Conservation (phyloP, 2,113 vertebrate species). For the Maccullochella peelii region DNA sequence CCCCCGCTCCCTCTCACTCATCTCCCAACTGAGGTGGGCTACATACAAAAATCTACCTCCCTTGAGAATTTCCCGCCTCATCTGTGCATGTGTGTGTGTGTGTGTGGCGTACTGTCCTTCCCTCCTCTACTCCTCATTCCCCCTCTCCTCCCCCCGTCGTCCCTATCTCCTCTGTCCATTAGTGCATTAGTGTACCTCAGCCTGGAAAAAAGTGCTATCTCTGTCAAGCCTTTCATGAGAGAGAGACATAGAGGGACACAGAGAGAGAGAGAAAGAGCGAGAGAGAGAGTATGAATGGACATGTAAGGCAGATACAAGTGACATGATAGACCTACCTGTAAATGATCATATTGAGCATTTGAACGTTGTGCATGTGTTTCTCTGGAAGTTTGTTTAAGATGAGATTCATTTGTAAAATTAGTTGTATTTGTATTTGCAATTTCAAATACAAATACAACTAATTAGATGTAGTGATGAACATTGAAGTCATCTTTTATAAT, state of each 20-base stretch:
- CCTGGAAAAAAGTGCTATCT: constrained; percentile 38
- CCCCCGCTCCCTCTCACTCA: constrained; percentile 17
- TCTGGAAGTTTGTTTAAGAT: not conserved
- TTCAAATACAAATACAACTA: too few relatives aligned
- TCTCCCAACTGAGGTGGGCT: constrained; percentile 54
- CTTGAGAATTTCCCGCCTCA: constrained; percentile 49
- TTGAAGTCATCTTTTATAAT: not conserved
- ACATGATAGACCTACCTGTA: not conserved
- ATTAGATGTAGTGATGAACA: too few relatives aligned
- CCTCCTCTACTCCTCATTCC: constrained; percentile 21
- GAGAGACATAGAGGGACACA: not conserved
- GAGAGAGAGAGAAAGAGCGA: not conserved
- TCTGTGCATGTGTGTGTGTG: constrained; percentile 31
- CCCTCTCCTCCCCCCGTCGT: constrained; percentile 43
- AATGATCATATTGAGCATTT: not conserved
- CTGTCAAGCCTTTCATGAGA: constrained; percentile 34
- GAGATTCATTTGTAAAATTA: not conserved
- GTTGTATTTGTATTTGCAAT: not conserved
- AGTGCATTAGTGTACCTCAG: constrained; percentile 67
- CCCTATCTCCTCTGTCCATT: constrained; percentile 59
- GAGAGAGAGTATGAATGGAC: not conserved
- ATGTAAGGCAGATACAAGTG: not conserved
- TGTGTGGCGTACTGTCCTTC: constrained; percentile 43
- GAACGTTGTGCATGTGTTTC: not conserved
- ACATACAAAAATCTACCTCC: constrained; percentile 60